phyloP scores from a whole-genome alignment of 2,888 invertebrate species.

The Ennomos fuscantarius region DNA sequence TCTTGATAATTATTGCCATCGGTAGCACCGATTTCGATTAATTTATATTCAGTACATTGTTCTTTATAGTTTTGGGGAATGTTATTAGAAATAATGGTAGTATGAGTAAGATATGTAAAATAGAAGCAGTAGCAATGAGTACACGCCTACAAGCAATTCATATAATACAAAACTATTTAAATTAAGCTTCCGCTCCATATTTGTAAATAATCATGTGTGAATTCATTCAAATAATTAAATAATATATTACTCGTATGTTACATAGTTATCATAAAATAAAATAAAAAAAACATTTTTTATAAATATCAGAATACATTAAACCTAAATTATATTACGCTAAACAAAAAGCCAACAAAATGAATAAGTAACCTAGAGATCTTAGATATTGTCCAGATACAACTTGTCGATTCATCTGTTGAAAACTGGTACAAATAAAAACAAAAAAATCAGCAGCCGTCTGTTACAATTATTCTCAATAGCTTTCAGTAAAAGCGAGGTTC shows the following conservation, averaged over 20 bases:
- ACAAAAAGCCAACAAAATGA: constrained; percentile 54
- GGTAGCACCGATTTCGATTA: constrained; percentile 38
- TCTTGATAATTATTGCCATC: constrained; percentile 24
- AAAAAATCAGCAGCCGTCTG: constrained; percentile 47
- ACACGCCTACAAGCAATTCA: constrained; percentile 60
- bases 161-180: constrained; percentile 58
- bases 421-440: constrained; percentile 35
- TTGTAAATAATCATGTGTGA: constrained; percentile 60
- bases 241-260: constrained; percentile 74
- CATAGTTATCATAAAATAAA: constrained; percentile 67
- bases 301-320: constrained; percentile 70
- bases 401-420: constrained; percentile 5
- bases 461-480: constrained; percentile 18
- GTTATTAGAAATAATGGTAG: constrained; percentile 47
- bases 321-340: constrained; percentile 54
- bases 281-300: constrained; percentile 66
- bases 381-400: constrained; percentile 38
- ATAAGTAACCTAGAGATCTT: constrained; percentile 59
- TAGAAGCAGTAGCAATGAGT: constrained; percentile 56
- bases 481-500: constrained; percentile 18
- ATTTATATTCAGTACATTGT: constrained; percentile 20
- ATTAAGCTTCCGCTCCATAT: constrained; percentile 52
- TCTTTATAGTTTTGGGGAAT: constrained; percentile 43
- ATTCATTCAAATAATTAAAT: constrained; percentile 74
- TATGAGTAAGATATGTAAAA: constrained; percentile 50